Conservation (phyloP, 2,113 vertebrate genomes). For the Phrynosoma platyrhinos region DNA sequence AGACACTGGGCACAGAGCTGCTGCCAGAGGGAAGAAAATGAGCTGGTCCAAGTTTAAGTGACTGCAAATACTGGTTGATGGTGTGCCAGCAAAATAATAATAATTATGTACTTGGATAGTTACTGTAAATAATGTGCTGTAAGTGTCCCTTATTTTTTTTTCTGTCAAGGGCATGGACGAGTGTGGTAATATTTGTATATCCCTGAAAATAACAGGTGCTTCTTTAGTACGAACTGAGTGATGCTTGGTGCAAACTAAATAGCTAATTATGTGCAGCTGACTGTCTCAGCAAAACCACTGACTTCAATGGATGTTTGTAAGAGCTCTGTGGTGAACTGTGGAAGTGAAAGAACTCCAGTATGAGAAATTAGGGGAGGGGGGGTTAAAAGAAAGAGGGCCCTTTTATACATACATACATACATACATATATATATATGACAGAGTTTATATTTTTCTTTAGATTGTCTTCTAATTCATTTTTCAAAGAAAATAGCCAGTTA, state of each 20-base stretch:
- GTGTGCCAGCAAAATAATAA: slow-evolving; percentile 8
- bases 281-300: slow-evolving; percentile 88
- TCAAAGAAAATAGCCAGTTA: slow-evolving; percentile 58
- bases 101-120: slow-evolving; percentile 49
- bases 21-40: neutral
- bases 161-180: slow-evolving; percentile 78
- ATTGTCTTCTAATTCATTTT: slow-evolving; percentile 50
- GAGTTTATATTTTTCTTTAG: slow-evolving; percentile 61
- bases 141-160: slow-evolving; percentile 75
- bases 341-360: slow-evolving; percentile 63
- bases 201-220: slow-evolving; percentile 78
- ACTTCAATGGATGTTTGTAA: slow-evolving; percentile 70
- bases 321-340: slow-evolving; percentile 53
- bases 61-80: slow-evolving; percentile 24
- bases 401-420: slow-evolving; percentile 24
- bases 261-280: slow-evolving; percentile 84
- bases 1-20: neutral
- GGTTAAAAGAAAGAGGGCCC: slow-evolving; percentile 53
- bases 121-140: slow-evolving; percentile 84
- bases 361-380: slow-evolving; percentile 40
- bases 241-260: slow-evolving; percentile 79
- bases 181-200: slow-evolving; percentile 88
- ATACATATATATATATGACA: slow-evolving; percentile 29
- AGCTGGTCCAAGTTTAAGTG: slow-evolving; percentile 19
- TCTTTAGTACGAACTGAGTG: slow-evolving; percentile 72